Evolutionary conservation across 2,888 invertebrate species (phyloP).

Genomic region (Agonopterix heracliana): DNA sequence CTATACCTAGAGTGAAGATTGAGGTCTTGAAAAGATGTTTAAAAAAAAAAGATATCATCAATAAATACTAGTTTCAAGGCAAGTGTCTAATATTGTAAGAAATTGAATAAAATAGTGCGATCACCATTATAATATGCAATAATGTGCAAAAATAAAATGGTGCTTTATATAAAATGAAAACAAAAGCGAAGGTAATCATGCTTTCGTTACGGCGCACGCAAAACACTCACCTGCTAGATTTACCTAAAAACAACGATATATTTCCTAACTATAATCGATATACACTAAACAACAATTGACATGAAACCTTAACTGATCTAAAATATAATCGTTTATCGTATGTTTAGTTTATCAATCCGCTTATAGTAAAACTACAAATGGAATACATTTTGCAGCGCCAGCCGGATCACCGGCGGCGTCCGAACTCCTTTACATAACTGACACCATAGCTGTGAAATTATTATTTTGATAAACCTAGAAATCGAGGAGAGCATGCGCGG

Average conservation of each 20-base stretch:
- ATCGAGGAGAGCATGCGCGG: conserved; percentile 55
- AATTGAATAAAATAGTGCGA: too few relatives aligned
- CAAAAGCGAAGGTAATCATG: conserved; percentile 12
- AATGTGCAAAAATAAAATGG: conserved; percentile 1
- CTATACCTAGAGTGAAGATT: too few relatives aligned
- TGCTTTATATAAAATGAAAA: conserved; percentile 10
- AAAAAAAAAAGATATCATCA: too few relatives aligned
- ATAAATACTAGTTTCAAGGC: too few relatives aligned
- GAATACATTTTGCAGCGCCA: conserved; percentile 37
- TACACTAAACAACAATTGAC: conserved; percentile 64
- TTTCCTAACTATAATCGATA: conserved; percentile 35
- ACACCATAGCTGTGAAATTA: conserved; percentile 41
- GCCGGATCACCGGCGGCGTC: conserved; percentile 56
- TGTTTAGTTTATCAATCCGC: conserved; percentile 24
- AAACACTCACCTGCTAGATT: conserved; percentile 34
- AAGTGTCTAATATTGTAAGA: too few relatives aligned
- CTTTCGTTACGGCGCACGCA: conserved; percentile 3
- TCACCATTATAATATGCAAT: background rate
- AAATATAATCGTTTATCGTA: conserved; percentile 27
- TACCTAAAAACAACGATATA: conserved; percentile 37
- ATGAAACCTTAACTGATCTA: conserved; percentile 30
- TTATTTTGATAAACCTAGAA: conserved; percentile 36
- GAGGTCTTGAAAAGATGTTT: too few relatives aligned
- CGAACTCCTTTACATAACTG: conserved; percentile 55
- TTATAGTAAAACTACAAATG: conserved; percentile 23